Percentiles rank a stretch among this genome's conserved stretches.
phyloP scores from a whole-genome alignment of 2,113 vertebrate genomes.

The Hystrix cristata region DNA sequence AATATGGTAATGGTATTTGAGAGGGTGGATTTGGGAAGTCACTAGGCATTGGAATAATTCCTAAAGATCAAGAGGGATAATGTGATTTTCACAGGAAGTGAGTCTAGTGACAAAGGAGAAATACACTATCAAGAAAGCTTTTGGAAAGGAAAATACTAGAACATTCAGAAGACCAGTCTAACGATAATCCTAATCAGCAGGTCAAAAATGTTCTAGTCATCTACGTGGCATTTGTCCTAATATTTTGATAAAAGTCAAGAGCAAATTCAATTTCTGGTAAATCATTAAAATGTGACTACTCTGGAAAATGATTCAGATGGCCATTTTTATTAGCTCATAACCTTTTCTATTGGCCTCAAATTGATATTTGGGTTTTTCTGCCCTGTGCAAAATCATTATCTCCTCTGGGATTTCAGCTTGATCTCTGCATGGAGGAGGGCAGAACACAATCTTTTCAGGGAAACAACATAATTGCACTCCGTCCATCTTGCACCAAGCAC shows the following conservation, averaged over 20 bases:
- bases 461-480: background rate
- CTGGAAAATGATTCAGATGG: background rate
- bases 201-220: background rate
- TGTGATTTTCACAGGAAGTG: background rate
- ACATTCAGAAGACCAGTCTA: background rate
- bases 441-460: background rate
- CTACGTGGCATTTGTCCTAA: background rate
- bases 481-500: background rate
- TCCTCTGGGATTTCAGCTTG: background rate
- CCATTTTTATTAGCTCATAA: background rate
- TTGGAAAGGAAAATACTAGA: background rate
- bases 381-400: background rate
- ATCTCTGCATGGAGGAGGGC: background rate
- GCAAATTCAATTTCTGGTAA: background rate
- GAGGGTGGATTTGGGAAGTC: background rate
- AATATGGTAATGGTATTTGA: background rate
- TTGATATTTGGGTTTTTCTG: background rate
- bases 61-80: background rate
- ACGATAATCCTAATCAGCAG: background rate
- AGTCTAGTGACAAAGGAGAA: slow-evolving; percentile 6
- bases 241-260: background rate
- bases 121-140: background rate
- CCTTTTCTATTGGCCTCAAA: background rate
- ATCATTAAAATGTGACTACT: background rate
- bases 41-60: background rate